Evolutionary conservation across 2,797 vertebrate species (phyloP).

Genomic region (Columba guinea): DNA sequence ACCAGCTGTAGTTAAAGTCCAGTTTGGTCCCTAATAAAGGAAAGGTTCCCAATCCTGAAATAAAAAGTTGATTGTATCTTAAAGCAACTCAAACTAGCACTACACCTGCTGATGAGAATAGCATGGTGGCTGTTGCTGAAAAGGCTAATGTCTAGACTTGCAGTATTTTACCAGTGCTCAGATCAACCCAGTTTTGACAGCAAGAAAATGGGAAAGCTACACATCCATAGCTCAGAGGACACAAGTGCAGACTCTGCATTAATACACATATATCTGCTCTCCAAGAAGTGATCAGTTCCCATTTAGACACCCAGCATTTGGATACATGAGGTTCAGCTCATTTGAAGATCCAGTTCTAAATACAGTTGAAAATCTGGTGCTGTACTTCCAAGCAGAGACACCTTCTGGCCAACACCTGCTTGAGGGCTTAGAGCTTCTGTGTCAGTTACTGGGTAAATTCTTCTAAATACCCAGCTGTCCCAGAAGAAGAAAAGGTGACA

Average conservation of each 20-base stretch:
- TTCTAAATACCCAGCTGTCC: background rate
- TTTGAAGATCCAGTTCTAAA: background rate
- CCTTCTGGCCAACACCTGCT: background rate
- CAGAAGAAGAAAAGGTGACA: background rate
- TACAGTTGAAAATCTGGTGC: background rate
- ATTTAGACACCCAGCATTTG: background rate
- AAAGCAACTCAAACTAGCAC: background rate
- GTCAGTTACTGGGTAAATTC: background rate
- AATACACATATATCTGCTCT: background rate
- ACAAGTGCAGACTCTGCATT: background rate
- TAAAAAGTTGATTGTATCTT: background rate
- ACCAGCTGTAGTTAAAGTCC: background rate
- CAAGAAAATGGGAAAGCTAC: background rate
- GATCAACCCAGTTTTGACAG: background rate
- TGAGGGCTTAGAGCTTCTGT: background rate
- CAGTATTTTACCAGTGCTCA: background rate
- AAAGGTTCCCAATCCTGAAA: background rate
- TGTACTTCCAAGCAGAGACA: background rate
- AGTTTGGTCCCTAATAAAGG: background rate
- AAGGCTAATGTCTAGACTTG: background rate
- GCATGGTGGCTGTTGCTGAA: background rate
- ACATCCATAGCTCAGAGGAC: background rate
- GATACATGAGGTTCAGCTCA: background rate
- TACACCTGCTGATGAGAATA: background rate
- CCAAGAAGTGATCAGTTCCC: background rate